Base-by-base conservation (phyloP, 1,140 invertebrate species). In the Drosophila albomicans region DNA sequence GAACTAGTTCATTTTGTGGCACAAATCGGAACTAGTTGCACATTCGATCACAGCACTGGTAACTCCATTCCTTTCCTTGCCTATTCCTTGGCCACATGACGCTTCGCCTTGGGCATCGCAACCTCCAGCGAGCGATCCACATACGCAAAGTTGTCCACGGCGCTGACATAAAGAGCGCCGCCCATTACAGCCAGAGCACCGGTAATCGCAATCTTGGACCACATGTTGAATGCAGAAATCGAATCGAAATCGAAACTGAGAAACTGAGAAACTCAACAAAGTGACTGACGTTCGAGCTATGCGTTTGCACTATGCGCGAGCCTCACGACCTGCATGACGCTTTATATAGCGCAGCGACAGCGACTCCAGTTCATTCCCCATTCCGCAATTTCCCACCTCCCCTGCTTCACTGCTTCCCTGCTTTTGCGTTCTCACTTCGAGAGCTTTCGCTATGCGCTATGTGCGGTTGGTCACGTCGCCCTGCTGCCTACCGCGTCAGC, bases 101-200 rank as follows among this genome's bases (percentile, higher is more conserved):
- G 78, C 67, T 75, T 84, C n/a, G 62, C 57, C 51, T 72, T 51
- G 13, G 84, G 84, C 84, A 88, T 89, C 48, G 84, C 84, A 78
- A 71, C 68, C 1, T 68, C 80, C 78, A 88, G 57, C 11, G 84
- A 81, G 10, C 80, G 80, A 46, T 88, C 84, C 85, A 84, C 81
- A 57, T 88, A 88, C 46, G 84, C 84, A 20, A 88, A 88, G 51
- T 88, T 88, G 11, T 88, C 84, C 56, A 81, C 85, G 3, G 89
- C 84, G 25, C 84, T 88, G 25, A 20, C 3, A 30, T 52, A 48
- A 0, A 89, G 67, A 0, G 49, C 61, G 11, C 85, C 84, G 8
- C 84, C 84, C 84, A 88, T 88, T 15, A 88, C 51, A 5, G 68
- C 16, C 70, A 88, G 64, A 10, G 84, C 77, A 10, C 84, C 84